phyloP scores from a whole-genome alignment of 2,888 invertebrate species.

The Cheiracanthium punctorium region DNA sequence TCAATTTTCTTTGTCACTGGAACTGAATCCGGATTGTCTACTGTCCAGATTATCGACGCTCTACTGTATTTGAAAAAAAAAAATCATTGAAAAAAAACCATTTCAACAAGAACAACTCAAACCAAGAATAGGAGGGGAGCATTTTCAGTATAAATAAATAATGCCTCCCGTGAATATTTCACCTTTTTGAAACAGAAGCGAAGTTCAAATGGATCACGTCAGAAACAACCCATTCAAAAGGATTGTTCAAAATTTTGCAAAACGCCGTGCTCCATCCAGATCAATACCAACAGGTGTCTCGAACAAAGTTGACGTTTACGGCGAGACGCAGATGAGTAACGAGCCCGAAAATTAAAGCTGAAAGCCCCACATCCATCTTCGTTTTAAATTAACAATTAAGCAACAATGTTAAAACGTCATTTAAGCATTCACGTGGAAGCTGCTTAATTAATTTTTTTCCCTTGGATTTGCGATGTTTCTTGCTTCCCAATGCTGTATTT shows the following conservation, averaged over 20 bases:
- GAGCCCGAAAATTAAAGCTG: constrained; percentile 1
- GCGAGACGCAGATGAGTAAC: background rate
- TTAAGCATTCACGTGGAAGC: background rate
- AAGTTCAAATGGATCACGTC: too few relatives aligned
- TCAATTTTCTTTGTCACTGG: too few relatives aligned
- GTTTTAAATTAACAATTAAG: constrained; percentile 17
- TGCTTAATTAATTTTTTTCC: background rate
- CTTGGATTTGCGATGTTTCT: background rate
- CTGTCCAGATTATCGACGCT: too few relatives aligned
- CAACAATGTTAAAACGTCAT: constrained; percentile 3
- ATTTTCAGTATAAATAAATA: too few relatives aligned
- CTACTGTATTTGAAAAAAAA: too few relatives aligned
- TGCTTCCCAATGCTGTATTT: background rate
- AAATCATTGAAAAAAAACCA: too few relatives aligned
- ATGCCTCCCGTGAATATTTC: too few relatives aligned
- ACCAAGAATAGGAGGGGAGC: too few relatives aligned
- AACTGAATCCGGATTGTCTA: too few relatives aligned
- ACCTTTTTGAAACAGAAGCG: too few relatives aligned
- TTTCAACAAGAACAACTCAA: too few relatives aligned
- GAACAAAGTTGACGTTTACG: background rate
- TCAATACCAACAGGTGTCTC: constrained; percentile 14
- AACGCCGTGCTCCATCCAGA: background rate
- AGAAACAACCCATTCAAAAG: background rate
- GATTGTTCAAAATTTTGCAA: background rate
- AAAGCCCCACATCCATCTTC: background rate